Conservation (phyloP, 2,797 vertebrate species). For the Propithecus perrieri region DNA sequence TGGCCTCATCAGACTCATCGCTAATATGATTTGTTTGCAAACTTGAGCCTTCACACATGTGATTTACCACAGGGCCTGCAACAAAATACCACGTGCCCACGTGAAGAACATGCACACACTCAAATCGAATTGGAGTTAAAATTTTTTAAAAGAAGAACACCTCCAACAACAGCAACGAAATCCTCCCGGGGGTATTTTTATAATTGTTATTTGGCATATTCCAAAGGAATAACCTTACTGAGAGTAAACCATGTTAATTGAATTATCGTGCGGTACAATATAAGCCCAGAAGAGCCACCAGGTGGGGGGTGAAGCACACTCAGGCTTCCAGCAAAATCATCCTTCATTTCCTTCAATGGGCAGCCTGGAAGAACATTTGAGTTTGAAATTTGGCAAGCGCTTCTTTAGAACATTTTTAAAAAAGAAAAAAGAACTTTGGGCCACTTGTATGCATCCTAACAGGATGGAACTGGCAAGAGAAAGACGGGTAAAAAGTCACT, state of each 20-base stretch:
- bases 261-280: neutral
- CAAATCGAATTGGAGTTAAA: neutral
- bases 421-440: neutral
- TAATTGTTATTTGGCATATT: neutral
- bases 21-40: conserved; percentile 28
- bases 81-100: neutral
- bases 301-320: neutral
- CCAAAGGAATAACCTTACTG: conserved; percentile 1
- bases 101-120: neutral
- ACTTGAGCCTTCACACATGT: neutral
- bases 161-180: neutral
- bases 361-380: conserved; percentile 7
- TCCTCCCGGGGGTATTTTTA: neutral
- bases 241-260: neutral
- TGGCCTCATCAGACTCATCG: neutral
- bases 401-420: neutral
- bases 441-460: neutral
- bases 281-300: neutral
- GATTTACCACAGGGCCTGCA: neutral
- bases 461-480: neutral
- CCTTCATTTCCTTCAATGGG: neutral
- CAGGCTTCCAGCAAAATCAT: neutral
- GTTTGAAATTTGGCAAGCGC: conserved; percentile 2
- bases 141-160: neutral
- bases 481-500: neutral